Evolutionary conservation across 1,140 invertebrate genomes (phyloP).

Genomic region (Drosophila tsacasi): DNA sequence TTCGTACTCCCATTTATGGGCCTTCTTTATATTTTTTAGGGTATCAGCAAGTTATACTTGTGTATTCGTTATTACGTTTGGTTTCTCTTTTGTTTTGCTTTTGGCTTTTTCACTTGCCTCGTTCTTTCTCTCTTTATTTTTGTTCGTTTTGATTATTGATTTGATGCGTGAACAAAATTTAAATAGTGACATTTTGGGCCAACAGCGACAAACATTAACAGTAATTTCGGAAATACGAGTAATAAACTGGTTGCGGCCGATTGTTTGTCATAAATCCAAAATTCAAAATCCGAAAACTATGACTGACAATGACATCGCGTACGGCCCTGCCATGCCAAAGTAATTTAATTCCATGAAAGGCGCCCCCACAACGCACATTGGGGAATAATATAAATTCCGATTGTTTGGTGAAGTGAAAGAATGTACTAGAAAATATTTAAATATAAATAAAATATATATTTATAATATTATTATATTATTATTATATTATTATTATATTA

Average conservation of each 20-base stretch:
- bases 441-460: too few relatives aligned
- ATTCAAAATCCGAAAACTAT: constrained; percentile 49
- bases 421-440: not conserved
- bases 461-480: too few relatives aligned
- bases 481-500: too few relatives aligned
- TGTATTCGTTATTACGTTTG: constrained; percentile 11
- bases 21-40: constrained; percentile 14
- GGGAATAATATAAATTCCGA: constrained; percentile 11
- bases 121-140: constrained; percentile 45
- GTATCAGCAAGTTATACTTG: constrained; percentile 47
- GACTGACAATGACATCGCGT: constrained; percentile 53
- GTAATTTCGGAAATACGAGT: constrained; percentile 79
- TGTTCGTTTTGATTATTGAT: constrained; percentile 77
- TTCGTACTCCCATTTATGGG: constrained; percentile 19
- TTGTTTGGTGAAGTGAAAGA: constrained; percentile 1
- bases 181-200: constrained; percentile 81
- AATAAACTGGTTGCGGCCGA: constrained; percentile 75
- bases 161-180: constrained; percentile 81
- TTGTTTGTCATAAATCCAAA: constrained; percentile 76
- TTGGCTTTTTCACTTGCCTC: constrained; percentile 57
- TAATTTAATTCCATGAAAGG: constrained; percentile 62
- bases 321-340: constrained; percentile 53
- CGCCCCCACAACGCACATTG: constrained; percentile 50
- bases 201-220: constrained; percentile 80
- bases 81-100: constrained; percentile 72